These are phyloP conservation scores for Toxostoma redivivum DNA, from an alignment of 2,113 vertebrate genomes.

Conservation along the genomic window DNA sequence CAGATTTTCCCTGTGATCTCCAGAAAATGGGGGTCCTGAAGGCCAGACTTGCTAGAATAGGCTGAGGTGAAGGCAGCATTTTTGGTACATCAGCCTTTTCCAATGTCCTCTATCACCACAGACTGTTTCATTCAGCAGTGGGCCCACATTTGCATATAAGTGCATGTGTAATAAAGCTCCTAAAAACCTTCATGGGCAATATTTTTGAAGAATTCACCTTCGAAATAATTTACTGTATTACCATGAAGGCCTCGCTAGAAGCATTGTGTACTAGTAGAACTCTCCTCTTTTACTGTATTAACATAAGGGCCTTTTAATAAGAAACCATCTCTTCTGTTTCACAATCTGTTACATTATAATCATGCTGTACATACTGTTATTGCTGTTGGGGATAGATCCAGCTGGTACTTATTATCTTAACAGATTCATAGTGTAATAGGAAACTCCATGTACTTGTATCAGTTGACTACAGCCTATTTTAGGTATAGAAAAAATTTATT, in stretches of 20 bases:
- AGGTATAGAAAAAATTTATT: neutral
- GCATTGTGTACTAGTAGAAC: neutral
- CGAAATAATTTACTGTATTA: neutral
- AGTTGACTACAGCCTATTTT: neutral
- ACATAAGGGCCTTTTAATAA: slow-evolving; percentile 17
- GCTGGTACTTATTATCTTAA: slow-evolving; percentile 50
- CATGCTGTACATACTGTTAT: neutral
- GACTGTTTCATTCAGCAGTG: neutral
- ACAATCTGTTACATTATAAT: slow-evolving; percentile 48
- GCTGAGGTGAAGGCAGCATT: neutral
- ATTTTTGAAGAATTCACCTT: neutral
- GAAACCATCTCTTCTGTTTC: slow-evolving; percentile 20
- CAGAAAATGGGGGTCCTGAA: neutral
- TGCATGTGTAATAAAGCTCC: neutral
- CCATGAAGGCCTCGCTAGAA: neutral
- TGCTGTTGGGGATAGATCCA: slow-evolving; percentile 43
- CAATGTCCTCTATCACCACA: neutral
- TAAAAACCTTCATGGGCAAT: neutral
- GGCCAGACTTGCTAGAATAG: neutral
- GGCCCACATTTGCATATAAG: neutral
- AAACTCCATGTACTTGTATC: neutral
- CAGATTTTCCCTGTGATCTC: neutral
- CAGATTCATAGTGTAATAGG: slow-evolving; percentile 13
- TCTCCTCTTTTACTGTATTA: neutral
- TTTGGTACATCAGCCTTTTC: neutral